Evolutionary conservation across 2,888 invertebrate species (phyloP), one percentile per base, ranked within the genome.

Genomic region (Lasius fuliginosus): DNA sequence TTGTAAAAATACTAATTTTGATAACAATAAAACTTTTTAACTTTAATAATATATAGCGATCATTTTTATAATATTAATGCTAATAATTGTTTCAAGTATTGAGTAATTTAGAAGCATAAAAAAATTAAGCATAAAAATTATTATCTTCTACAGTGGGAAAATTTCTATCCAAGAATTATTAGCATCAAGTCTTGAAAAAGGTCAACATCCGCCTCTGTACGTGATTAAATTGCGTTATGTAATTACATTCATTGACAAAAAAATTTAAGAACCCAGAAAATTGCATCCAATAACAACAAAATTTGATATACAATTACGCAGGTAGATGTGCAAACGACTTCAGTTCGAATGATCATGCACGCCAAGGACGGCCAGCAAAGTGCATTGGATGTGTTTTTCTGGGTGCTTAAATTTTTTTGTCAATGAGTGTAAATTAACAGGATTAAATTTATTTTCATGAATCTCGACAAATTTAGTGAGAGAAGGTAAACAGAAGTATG

Each of bases 401-500:
- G 5, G 36, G 36, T 36, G 36, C 36, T 36, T 36, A 36, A 36
- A 36, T 36, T 36, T 36, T 36, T 36, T 36, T 36, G 36, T 36
- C 5, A 36, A 36, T 36, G 36, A 36, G 36, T 36, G 36, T 36
- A 36, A 79, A 79, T 69, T 71, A 69, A 69, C 33, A 9, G 1
- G 6, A 5, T 40, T 53, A n/a, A 27, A 49, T 79, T 69, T 33
- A 18, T 42, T 79, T 42, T 42, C 71, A 69, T 27, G 11, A 58
- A 69, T n/a, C 5, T 69, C 3, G 27, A 56, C 4, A 40, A 42
- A 76, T 65, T 65, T 53, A 36, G 18, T 64, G 33, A 76, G 27
- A 65, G 8, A 18, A 33, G 12, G 6, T 15, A 67, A 77, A 67
- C 40, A 5, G 46, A 40, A 69, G 27, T 23, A 53, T 75, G 83